phyloP scores from a whole-genome alignment of 2,888 invertebrate species.

The Priocnemis perturbator region DNA sequence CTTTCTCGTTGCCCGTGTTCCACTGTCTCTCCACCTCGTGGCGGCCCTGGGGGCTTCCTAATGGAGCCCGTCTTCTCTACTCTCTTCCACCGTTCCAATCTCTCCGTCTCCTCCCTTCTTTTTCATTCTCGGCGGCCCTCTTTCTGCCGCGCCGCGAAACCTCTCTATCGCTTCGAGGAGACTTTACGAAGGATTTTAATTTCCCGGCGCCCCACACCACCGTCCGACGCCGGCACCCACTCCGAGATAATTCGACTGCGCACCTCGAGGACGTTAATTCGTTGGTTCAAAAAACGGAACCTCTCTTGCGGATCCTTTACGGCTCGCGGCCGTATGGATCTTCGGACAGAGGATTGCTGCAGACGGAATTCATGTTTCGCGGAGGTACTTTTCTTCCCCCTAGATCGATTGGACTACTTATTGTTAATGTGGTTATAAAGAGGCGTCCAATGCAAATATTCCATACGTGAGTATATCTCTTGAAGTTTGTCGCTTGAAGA shows the following conservation, averaged over 20 bases:
- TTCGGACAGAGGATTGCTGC: no score
- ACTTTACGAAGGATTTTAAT: slow-evolving; percentile 64
- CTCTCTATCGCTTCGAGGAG: slow-evolving; percentile 48
- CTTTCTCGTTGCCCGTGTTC: slow-evolving; percentile 33
- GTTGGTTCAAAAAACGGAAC: slow-evolving; percentile 4
- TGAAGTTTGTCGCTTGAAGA: no score
- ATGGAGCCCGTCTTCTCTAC: slow-evolving; percentile 68
- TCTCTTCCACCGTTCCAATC: slow-evolving; percentile 33
- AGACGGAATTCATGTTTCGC: no score
- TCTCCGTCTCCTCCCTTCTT: slow-evolving; percentile 32
- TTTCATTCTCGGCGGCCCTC: slow-evolving; percentile 26
- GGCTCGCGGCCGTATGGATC: not conserved
- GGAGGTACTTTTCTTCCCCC: no score
- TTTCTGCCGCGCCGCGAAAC: slow-evolving; percentile 29
- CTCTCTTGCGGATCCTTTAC: slow-evolving; percentile 4
- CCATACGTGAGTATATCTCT: no score
- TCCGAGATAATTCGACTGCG: slow-evolving; percentile 40
- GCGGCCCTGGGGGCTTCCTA: slow-evolving; percentile 70
- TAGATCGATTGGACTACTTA: no score
- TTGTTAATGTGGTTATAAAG: no score
- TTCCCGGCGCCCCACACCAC: slow-evolving; percentile 47
- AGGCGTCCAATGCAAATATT: no score
- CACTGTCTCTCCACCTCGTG: slow-evolving; percentile 47
- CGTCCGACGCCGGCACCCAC: not conserved
- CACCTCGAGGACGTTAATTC: slow-evolving; percentile 35